phyloP scores from a whole-genome alignment of 1,140 invertebrate genomes.

The fruit fly (Drosophila melanogaster) region DNA sequence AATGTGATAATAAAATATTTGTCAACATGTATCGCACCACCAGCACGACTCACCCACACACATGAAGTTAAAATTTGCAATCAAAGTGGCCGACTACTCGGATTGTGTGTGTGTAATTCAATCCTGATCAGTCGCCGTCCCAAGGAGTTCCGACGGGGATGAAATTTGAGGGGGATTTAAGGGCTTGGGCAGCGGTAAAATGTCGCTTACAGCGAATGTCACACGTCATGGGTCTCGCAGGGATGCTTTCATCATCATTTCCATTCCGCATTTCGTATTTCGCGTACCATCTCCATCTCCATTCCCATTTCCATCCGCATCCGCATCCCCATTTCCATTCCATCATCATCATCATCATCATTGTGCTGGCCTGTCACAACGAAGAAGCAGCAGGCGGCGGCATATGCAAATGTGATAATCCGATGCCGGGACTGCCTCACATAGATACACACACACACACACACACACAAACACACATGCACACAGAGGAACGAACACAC shows the following conservation, averaged over 20 bases:
- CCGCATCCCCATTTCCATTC: slow-evolving; percentile 24
- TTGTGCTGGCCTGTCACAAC: slow-evolving; percentile 57
- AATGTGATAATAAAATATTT: slow-evolving; percentile 84
- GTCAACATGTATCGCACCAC: slow-evolving; percentile 65
- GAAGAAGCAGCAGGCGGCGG: slow-evolving; percentile 33
- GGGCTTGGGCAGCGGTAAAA: slow-evolving; percentile 58
- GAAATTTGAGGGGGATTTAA: slow-evolving; percentile 3
- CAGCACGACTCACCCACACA: slow-evolving; percentile 10
- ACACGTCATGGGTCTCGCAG: slow-evolving; percentile 58
- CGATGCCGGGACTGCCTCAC: slow-evolving; percentile 58
- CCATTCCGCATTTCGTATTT: slow-evolving; percentile 53
- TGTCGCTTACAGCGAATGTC: slow-evolving; percentile 80
- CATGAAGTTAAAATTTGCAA: slow-evolving; percentile 65
- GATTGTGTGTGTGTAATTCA: slow-evolving; percentile 82
- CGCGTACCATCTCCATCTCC: slow-evolving; percentile 14
- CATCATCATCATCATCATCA: slow-evolving; percentile 24
- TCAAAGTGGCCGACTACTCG: slow-evolving; percentile 78
- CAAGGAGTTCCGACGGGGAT: slow-evolving; percentile 1
- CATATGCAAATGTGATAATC: slow-evolving; percentile 83
- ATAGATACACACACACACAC: slow-evolving; percentile 14
- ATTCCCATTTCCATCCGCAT: slow-evolving; percentile 2
- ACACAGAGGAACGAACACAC: not conserved
- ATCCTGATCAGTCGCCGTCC: slow-evolving; percentile 71
- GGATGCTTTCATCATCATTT: slow-evolving; percentile 66
- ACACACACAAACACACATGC: not conserved